phyloP scores from a whole-genome alignment of 2,888 invertebrate species.

The Pteria penguin region DNA sequence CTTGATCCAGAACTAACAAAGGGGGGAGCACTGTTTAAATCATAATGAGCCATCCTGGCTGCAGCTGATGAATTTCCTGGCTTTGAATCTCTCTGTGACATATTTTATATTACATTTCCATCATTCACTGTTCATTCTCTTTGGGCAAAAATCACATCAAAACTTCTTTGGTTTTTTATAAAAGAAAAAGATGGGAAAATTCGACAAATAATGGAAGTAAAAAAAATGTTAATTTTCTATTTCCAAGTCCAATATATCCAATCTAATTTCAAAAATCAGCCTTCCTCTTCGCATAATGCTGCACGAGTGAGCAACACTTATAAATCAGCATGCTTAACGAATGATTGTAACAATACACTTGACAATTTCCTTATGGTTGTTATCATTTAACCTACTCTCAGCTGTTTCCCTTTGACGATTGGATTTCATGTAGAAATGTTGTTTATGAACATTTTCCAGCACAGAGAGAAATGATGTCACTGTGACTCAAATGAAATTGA shows the following conservation, averaged over 20 bases:
- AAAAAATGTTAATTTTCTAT: no score
- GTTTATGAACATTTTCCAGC: background rate
- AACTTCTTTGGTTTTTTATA: no score
- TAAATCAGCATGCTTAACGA: background rate
- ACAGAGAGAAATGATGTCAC: background rate
- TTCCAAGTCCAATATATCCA: no score
- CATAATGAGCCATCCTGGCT: slow-evolving; percentile 39
- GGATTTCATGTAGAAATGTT: background rate
- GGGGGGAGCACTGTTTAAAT: slow-evolving; percentile 25
- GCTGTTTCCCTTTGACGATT: background rate
- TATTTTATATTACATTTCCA: background rate
- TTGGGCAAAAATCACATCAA: no score
- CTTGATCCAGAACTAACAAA: slow-evolving; percentile 17
- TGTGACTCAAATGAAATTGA: background rate
- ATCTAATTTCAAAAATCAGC: no score
- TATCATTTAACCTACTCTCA: background rate
- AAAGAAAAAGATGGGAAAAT: no score
- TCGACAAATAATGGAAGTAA: no score
- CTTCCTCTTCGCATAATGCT: no score
- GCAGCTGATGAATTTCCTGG: slow-evolving; percentile 39
- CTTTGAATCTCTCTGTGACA: slow-evolving; percentile 26
- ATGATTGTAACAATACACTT: background rate
- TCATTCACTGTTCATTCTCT: no score
- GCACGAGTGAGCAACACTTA: background rate
- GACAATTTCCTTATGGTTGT: background rate